A percentile compares a stretch with the other conserved stretches of the same genome.
phyloP scores from a whole-genome alignment of 2,797 vertebrate species.

The Ambastaia sidthimunki region DNA sequence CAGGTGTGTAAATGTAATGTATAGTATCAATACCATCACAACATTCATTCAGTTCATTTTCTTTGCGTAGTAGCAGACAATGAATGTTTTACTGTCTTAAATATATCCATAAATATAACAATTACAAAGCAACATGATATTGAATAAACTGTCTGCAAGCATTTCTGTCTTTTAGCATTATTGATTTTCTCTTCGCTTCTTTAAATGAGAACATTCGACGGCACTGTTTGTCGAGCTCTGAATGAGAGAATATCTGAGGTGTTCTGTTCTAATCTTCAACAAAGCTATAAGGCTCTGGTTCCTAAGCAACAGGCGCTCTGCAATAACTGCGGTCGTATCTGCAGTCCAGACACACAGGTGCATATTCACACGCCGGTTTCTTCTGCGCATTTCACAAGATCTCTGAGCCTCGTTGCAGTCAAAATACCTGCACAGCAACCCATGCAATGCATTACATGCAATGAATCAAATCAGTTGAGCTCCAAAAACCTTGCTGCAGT shows the following conservation, averaged over 20 bases:
- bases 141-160: neutral
- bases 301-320: conserved; percentile 83
- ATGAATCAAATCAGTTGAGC: neutral
- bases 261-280: conserved; percentile 66
- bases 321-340: conserved; percentile 78
- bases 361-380: conserved; percentile 40
- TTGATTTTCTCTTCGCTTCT: conserved; percentile 15
- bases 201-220: conserved; percentile 12
- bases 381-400: conserved; percentile 30
- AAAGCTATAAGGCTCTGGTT: conserved; percentile 78
- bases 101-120: conserved; percentile 24
- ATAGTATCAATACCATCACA: neutral
- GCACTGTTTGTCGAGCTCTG: conserved; percentile 9
- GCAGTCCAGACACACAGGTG: conserved; percentile 73
- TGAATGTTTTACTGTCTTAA: too few relatives aligned
- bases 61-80: too few relatives aligned
- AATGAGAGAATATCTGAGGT: conserved; percentile 26
- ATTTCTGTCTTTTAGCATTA: conserved; percentile 9
- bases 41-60: too few relatives aligned
- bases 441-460: conserved; percentile 43
- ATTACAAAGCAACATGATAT: neutral
- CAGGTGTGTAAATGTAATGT: neutral
- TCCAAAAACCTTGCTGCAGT: conserved; percentile 44
- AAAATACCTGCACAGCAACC: conserved; percentile 43
- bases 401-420: conserved; percentile 45